phyloP scores from a whole-genome alignment of 2,888 invertebrate genomes.

The Lymantria monacha region DNA sequence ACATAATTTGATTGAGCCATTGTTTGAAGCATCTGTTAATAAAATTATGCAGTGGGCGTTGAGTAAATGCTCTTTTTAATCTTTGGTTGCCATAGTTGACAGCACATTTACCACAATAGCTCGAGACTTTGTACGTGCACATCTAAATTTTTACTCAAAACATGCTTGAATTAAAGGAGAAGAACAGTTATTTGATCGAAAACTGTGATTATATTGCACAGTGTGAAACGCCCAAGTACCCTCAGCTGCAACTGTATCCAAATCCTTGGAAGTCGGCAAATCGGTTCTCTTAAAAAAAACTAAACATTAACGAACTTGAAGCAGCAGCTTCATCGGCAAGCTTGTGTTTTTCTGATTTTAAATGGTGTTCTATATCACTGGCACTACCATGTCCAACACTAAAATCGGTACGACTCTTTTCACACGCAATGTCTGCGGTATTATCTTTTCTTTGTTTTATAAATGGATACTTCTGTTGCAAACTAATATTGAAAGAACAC shows the following conservation, averaged over 20 bases:
- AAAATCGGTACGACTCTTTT: conserved; percentile 31
- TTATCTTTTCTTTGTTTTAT: neutral
- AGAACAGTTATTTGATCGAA: conserved; percentile 9
- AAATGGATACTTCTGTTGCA: neutral
- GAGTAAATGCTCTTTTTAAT: conserved; percentile 22
- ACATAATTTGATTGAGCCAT: conserved; percentile 35
- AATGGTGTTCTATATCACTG: conserved; percentile 27
- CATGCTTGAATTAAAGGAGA: conserved; percentile 24
- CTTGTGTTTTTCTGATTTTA: conserved; percentile 31
- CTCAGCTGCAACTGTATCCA: conserved; percentile 23
- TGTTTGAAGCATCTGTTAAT: conserved; percentile 33
- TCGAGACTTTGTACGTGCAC: conserved; percentile 25
- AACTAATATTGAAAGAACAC: too few species aligned
- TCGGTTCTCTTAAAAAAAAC: conserved; percentile 22
- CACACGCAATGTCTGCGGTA: conserved; percentile 8
- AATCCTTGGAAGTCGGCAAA: conserved; percentile 22
- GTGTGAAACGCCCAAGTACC: conserved; percentile 19
- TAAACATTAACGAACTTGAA: conserved; percentile 18
- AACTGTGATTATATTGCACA: conserved; percentile 15
- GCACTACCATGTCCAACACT: conserved; percentile 2
- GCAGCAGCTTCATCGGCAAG: conserved; percentile 23
- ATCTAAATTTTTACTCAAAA: conserved; percentile 39
- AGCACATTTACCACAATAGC: conserved; percentile 35
- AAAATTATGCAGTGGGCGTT: conserved; percentile 31
- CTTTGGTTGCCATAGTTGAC: conserved; percentile 15